phyloP scores from a whole-genome alignment of 2,113 vertebrate genomes.

The Emydura subglobosa region DNA sequence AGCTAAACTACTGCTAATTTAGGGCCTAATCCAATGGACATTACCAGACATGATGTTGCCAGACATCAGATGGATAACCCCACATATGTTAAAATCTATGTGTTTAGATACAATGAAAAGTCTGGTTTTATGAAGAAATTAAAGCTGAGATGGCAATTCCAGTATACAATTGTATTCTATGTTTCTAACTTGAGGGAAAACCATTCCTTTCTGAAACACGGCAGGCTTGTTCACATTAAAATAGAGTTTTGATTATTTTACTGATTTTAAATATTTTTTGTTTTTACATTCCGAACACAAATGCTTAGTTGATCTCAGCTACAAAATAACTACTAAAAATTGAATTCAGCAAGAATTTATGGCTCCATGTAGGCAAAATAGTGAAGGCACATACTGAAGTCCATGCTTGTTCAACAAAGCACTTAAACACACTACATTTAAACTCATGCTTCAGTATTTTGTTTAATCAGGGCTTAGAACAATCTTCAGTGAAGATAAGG shows the following conservation, averaged over 20 bases:
- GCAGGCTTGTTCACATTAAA: not conserved
- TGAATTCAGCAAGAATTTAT: not conserved
- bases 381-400: not conserved
- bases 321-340: not conserved
- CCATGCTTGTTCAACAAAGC: not conserved
- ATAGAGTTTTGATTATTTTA: not conserved
- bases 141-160: slow-evolving; percentile 17
- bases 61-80: not conserved
- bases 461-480: not conserved
- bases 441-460: not conserved
- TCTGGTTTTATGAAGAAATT: not conserved
- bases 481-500: not conserved
- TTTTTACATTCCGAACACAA: not conserved
- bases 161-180: slow-evolving; percentile 15
- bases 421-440: not conserved
- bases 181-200: slow-evolving; percentile 21
- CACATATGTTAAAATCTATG: not conserved
- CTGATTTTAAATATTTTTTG: not conserved
- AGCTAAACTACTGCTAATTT: not conserved
- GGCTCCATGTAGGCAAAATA: not conserved
- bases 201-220: slow-evolving; percentile 20
- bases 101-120: not conserved
- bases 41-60: not conserved
- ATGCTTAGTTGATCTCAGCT: not conserved
- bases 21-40: not conserved